Evolutionary conservation across 2,113 vertebrate species (phyloP), one percentile per base, ranked within the genome.

Genomic region (Coracopsis vasa): DNA sequence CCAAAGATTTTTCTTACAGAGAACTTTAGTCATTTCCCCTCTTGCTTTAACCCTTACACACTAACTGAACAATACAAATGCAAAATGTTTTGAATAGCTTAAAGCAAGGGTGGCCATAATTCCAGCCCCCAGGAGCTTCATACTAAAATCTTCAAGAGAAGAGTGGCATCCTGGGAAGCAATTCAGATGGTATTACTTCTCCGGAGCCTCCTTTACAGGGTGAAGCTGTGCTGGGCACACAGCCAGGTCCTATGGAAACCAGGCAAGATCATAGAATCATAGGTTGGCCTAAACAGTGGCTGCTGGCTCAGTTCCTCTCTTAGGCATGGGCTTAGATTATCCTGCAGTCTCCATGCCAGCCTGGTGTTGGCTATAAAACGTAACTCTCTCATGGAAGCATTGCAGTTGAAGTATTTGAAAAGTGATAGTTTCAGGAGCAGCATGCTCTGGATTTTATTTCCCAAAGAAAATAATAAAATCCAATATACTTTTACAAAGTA

Each of bases 1-100:
- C 80, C 91, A 94, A 92, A 96, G 97, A 50, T 62, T 96, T 96
- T 96, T 87, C 60, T 80, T 89, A 51, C 54, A 64, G 35, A 84
- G 41, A 70, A 33, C 5, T 64, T 10, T 1, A 21, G 19, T 27
- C n/a, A 23, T 31, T 86, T 82, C 72, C 53, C 11, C 74, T 78
- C n/a, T 27, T 33, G 31, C 24, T 89, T 94, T 91, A 92, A 79
- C 42, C 39, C 47, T 67, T 37, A 13, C 11, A 25, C 3, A 4
- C 23, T 62, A 64, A 33, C 20, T 48, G 6, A 20, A 67, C 0
- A 0, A 44, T 66, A 73, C 17, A 92, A 87, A 64, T 50, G 25
- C 61, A 84, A 81, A 92, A 87, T 86, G 42, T 86, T 95, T 94
- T 51, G 29, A 67, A 86, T 67, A 78, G 42, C 39, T 95, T 80